Conservation (phyloP, 23 tunicate genomes). For the Phallusia fumigata region DNA sequence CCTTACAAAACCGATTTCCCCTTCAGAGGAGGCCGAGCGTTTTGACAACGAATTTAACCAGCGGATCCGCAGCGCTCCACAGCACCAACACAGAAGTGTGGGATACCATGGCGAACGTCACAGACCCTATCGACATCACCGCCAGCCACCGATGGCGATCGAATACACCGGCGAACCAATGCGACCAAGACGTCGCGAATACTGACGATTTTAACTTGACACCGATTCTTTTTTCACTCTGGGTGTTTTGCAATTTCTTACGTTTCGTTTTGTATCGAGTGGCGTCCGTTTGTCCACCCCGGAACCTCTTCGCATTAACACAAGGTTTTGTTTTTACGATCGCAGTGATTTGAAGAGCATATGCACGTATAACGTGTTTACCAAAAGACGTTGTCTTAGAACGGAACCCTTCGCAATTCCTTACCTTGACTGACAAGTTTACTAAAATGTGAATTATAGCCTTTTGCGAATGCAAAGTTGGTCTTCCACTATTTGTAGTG, state of each 20-base stretch:
- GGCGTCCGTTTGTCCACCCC: too few species aligned
- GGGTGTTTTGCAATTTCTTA: conserved; percentile 5
- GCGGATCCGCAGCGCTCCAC: conserved; percentile 6
- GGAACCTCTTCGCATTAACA: background rate
- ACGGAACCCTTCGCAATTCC: too few species aligned
- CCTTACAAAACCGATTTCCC: background rate
- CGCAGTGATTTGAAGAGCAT: too few species aligned
- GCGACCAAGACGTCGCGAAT: background rate
- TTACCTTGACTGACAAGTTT: too few species aligned
- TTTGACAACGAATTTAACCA: conserved; percentile 51
- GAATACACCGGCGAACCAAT: conserved; percentile 17
- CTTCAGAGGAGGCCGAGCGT: conserved; percentile 37
- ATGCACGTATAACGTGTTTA: too few species aligned
- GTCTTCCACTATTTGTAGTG: too few species aligned
- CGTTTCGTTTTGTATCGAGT: background rate
- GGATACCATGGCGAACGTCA: conserved; percentile 22
- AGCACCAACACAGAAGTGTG: background rate
- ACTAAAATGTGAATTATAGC: too few species aligned
- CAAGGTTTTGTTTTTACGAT: background rate
- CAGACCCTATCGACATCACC: conserved; percentile 23
- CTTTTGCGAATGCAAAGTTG: too few species aligned
- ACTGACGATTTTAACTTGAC: background rate
- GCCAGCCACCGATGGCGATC: conserved; percentile 42
- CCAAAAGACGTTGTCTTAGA: too few species aligned
- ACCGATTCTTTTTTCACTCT: background rate